A percentile compares a stretch with the other conserved stretches of the same genome.
Evolutionary conservation across 2,113 vertebrate genomes (phyloP).

Genomic region (Ariopsis seemanni): DNA sequence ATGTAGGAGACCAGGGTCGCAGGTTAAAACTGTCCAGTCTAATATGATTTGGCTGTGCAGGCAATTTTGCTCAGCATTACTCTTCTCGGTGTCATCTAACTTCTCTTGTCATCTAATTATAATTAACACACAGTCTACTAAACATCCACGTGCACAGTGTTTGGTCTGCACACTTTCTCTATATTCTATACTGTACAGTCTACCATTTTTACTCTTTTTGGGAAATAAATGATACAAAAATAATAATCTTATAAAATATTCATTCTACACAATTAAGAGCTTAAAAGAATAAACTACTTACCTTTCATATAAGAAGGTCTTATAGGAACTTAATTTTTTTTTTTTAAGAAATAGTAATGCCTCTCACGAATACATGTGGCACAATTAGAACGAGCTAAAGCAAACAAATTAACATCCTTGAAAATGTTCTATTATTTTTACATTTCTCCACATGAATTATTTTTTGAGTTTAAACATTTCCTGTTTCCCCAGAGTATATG

Average conservation of each 20-base stretch:
- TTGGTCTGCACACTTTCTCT: neutral
- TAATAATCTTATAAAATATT: neutral
- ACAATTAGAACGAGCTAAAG: neutral
- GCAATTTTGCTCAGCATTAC: neutral
- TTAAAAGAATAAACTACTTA: neutral
- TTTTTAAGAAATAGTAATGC: neutral
- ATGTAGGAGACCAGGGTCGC: constrained; percentile 9
- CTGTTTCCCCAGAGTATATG: neutral
- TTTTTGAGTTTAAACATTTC: neutral
- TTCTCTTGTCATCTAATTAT: neutral
- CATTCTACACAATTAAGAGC: neutral
- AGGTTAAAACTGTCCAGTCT: constrained; percentile 10
- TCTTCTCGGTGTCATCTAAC: neutral
- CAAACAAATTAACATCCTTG: neutral
- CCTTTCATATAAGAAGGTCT: neutral
- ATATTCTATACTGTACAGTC: neutral
- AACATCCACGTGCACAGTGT: neutral
- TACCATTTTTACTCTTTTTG: neutral
- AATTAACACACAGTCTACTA: neutral
- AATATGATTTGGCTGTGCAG: constrained; percentile 4
- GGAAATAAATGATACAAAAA: neutral
- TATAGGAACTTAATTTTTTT: neutral
- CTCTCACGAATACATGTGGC: neutral
- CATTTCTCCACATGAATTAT: neutral
- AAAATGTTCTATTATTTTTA: neutral